Conservation (phyloP, 2,113 vertebrate genomes). For the Perognathus longimembris region DNA sequence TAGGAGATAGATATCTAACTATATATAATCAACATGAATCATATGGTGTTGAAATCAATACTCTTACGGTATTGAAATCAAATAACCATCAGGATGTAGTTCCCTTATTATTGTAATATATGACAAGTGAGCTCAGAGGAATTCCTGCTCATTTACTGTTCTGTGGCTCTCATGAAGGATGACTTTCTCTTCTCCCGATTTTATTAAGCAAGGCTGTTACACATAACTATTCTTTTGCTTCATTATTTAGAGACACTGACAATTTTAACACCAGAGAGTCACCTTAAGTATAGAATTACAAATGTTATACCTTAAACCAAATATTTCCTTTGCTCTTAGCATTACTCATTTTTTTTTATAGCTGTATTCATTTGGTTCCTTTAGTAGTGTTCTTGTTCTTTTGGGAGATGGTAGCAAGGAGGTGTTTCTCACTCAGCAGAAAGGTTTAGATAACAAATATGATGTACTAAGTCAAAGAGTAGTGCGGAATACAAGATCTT, state of each 20-base stretch:
- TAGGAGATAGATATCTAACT: neutral
- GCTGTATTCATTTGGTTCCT: neutral
- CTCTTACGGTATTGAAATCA: conserved; percentile 34
- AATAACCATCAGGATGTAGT: neutral
- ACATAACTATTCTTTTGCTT: conserved; percentile 60
- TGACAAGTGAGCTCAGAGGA: conserved; percentile 59
- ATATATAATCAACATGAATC: conserved; percentile 22
- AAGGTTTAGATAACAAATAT: conserved; percentile 41
- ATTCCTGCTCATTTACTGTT: conserved; percentile 47
- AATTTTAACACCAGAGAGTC: conserved; percentile 68
- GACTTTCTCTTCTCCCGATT: conserved; percentile 66
- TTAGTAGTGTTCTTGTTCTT: neutral
- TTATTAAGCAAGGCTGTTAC: conserved; percentile 9
- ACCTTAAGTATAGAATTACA: conserved; percentile 32
- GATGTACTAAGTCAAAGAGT: conserved; percentile 22
- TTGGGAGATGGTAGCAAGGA: neutral
- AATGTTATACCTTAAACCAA: conserved; percentile 34
- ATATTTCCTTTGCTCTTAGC: conserved; percentile 44
- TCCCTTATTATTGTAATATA: conserved; percentile 21
- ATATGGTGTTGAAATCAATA: conserved; percentile 53
- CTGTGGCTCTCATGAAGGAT: conserved; percentile 39
- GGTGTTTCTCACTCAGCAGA: conserved; percentile 11
- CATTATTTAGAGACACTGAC: conserved; percentile 56
- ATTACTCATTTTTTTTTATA: conserved; percentile 36
- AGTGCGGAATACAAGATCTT: neutral